Evolutionary conservation across 2,888 invertebrate genomes (phyloP), one percentile per base, ranked within the genome.

Genomic region (Leucozona laternaria): DNA sequence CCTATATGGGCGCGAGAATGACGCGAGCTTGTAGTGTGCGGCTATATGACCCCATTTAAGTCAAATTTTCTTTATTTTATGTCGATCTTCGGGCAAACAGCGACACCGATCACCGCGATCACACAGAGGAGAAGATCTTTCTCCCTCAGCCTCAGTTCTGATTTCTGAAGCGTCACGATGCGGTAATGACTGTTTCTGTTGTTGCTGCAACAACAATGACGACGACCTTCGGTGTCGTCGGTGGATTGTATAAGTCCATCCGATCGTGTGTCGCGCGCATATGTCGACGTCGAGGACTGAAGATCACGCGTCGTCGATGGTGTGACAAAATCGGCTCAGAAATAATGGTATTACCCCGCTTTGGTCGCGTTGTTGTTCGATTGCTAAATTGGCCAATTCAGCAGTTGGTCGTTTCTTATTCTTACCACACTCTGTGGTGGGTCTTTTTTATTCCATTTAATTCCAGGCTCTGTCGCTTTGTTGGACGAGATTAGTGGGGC

Each of bases 371-470:
- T 70, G 75, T 79, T 60, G 22, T 72, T 31, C 70, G 79, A 83
- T 83, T 79, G 84, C 84, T 79, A 84, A 84, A 84, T 84, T 84
- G 84, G 84, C 84, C 75, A 84, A 84, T 84, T 84, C 76, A 40
- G 50, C 48, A 48, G 57, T 48, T 75, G 79, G 75, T 79, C 75
- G 83, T 31, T 45, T 37, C 4, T 10, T 15, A 4, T 70, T 70
- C 37, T 55, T 50, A 50, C 4, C 34, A 48, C 48, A 48, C 82
- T 40, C 68, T 79, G 84, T 58, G 84, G 84, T 79, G 57, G 84
- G 84, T 84, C 83, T 68, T 48, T 60, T 25, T 55, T 17, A 40
- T 57, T 28, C 15, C 43, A 45, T 43, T 64, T 78, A 66, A 58
- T 57, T 55, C 25, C 22, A 58, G 31, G 43, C 78, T 66, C 79